A percentile compares a stretch with the other conserved stretches of the same genome.
Conservation (phyloP, 2,113 vertebrate species). For the Acrocephalus kingi region DNA sequence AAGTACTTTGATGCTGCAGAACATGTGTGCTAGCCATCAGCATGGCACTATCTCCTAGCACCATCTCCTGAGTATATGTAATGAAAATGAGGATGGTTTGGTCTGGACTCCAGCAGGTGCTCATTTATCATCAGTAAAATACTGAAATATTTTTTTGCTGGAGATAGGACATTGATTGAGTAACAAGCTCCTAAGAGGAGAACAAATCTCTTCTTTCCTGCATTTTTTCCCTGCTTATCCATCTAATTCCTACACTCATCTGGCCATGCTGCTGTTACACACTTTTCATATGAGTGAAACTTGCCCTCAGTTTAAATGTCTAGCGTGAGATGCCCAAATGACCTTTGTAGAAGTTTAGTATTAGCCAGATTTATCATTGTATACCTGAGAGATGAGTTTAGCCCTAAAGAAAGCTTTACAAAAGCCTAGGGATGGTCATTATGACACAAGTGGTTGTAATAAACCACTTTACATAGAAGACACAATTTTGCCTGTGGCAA, state of each 20-base stretch:
- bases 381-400: not conserved
- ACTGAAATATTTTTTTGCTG: not conserved
- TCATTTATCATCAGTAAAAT: not conserved
- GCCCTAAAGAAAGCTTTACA: not conserved
- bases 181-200: not conserved
- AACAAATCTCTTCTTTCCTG: not conserved
- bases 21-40: not conserved
- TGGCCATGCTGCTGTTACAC: not conserved
- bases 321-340: accelerated
- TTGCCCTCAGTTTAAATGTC: not conserved
- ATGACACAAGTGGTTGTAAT: not conserved
- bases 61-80: not conserved
- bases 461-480: not conserved
- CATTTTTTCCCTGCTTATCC: not conserved
- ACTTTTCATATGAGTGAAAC: not conserved
- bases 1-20: not conserved
- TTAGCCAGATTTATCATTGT: not conserved
- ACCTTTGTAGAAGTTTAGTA: not conserved
- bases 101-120: not conserved
- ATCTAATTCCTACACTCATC: not conserved
- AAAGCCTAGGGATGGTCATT: not conserved
- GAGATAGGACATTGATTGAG: not conserved
- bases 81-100: not conserved
- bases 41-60: not conserved
- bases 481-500: not conserved